A percentile compares a stretch with the other conserved stretches of the same genome.
phyloP scores from a whole-genome alignment of 2,113 vertebrate genomes.

The Lagopus leucura region DNA sequence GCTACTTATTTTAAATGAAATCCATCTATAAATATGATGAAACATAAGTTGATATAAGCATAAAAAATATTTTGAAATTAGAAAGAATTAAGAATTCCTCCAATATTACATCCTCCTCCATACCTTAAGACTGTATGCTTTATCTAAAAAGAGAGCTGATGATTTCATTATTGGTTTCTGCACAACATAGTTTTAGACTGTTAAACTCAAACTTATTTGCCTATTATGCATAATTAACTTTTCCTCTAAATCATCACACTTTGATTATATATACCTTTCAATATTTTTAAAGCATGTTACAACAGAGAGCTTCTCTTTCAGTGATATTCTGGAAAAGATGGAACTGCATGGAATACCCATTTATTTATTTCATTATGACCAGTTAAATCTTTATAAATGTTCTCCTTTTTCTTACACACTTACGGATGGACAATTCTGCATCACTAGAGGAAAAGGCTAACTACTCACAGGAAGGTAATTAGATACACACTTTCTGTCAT shows the following conservation, averaged over 20 bases:
- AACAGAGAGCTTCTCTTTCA: slow-evolving; percentile 10
- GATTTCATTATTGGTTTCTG: slow-evolving; percentile 47
- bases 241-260: slow-evolving; percentile 26
- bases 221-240: slow-evolving; percentile 50
- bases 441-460: slow-evolving; percentile 68
- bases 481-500: slow-evolving; percentile 71
- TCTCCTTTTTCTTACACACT: slow-evolving; percentile 61
- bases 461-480: slow-evolving; percentile 74
- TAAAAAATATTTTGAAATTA: neutral
- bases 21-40: neutral
- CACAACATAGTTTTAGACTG: slow-evolving; percentile 34
- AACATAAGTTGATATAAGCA: neutral
- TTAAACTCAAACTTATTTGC: slow-evolving; percentile 51
- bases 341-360: neutral
- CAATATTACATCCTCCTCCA: neutral
- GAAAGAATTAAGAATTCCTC: neutral
- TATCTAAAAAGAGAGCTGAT: neutral
- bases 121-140: neutral
- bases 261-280: slow-evolving; percentile 55
- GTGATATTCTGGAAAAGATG: neutral
- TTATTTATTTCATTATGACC: neutral
- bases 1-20: neutral
- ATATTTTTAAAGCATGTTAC: slow-evolving; percentile 54
- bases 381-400: slow-evolving; percentile 42
- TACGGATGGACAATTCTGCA: slow-evolving; percentile 67